Evolutionary conservation across 2,888 invertebrate genomes (phyloP).

Genomic region (Deilephila elpenor): DNA sequence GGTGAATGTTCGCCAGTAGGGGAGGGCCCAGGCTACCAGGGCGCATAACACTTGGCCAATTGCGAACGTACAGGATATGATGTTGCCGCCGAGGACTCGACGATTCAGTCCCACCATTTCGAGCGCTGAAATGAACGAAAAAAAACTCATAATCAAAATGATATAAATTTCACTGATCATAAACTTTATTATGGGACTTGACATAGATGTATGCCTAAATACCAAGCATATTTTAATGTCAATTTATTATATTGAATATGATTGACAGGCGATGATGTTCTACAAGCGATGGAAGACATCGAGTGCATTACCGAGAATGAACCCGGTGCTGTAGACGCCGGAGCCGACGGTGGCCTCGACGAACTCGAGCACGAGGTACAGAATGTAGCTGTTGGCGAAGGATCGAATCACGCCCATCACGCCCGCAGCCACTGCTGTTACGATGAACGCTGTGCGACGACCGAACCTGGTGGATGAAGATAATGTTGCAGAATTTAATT

Average conservation of each 20-base stretch:
- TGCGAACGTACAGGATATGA: slow-evolving; percentile 87
- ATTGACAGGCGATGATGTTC: too few species aligned
- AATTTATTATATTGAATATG: too few species aligned
- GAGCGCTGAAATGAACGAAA: slow-evolving; percentile 78
- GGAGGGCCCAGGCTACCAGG: slow-evolving; percentile 85
- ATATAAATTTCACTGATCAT: too few species aligned
- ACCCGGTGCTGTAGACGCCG: slow-evolving; percentile 73
- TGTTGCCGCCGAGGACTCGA: slow-evolving; percentile 87
- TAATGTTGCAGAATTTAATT: too few species aligned
- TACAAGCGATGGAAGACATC: background rate
- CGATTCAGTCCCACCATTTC: slow-evolving; percentile 88
- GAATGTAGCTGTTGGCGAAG: slow-evolving; percentile 58
- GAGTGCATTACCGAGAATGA: slow-evolving; percentile 75
- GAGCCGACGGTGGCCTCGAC: slow-evolving; percentile 68
- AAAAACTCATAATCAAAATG: background rate
- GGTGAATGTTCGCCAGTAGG: slow-evolving; percentile 87
- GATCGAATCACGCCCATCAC: slow-evolving; percentile 77
- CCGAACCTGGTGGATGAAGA: slow-evolving; percentile 72
- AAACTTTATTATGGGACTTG: too few species aligned
- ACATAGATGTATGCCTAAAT: too few species aligned
- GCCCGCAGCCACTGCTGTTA: slow-evolving; percentile 81
- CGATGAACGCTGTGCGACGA: slow-evolving; percentile 83
- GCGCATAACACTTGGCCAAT: slow-evolving; percentile 87
- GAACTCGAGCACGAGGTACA: slow-evolving; percentile 68
- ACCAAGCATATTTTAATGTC: too few species aligned